Base-by-base conservation (phyloP, 2,888 invertebrate species). In the Drosophila fungiperda region DNA sequence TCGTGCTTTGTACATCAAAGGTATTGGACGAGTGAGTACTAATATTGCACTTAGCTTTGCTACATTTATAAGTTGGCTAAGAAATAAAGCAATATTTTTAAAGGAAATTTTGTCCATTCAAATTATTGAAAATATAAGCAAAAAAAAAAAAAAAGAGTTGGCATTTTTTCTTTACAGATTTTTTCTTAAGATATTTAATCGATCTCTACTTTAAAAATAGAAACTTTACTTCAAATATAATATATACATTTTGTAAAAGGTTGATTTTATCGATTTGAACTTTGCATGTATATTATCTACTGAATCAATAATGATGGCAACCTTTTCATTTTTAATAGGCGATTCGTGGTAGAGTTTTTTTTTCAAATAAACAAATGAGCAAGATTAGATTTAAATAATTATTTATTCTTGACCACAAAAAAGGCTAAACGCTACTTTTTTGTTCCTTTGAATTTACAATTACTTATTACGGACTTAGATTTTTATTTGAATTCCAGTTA, bases 1-100 rank as follows among this genome's bases (percentile, higher is more conserved):
- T 69, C 12, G 42, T 20, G 20, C 48, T 23, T 69, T 70, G 26
- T 38, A 40, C 54, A 45, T 45, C 45, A 52, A 63, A 57, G 52
- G 50, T 55, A 54, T 29, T 49, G 69, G 45, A 48, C 32, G 52
- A 69, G 38, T 38, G 36, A 49, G 54, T 57, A 50, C 0, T 5
- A 23, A 23, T 49, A 33, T 49, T 33, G 32, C 29, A 32, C 64
- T 61, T 1, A 1, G 26, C 60, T 60, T 60, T 60, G 45, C 12
- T 23, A 48, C 36, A 20, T 62, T 38, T 49, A 6, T 11, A 32
- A 5, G 2, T 33, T 26, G 11, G n/a, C 38, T 15, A 4, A 4
- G 2, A 26, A 40, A 40, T 1, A 33, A 38, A 7, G 17, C 29
- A 29, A n/a, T 11, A 29, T 29, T 29, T 17, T 29, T n/a, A 12